A percentile compares a stretch with the other conserved stretches of the same genome.
phyloP scores from a whole-genome alignment of 2,113 vertebrate genomes.

The Melanerpes formicivorus region DNA sequence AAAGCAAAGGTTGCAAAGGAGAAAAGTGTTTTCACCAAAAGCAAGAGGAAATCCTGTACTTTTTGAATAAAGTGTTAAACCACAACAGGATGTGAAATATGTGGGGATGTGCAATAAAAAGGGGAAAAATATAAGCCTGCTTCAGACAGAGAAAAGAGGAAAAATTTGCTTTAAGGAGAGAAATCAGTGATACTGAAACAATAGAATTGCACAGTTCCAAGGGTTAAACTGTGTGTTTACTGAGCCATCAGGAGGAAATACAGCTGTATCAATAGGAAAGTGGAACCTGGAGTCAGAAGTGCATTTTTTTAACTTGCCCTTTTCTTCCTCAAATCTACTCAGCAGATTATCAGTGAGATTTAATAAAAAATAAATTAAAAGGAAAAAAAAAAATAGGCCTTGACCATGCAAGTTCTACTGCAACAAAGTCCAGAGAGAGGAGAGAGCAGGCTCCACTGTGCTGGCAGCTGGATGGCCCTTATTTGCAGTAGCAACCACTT shows the following conservation, averaged over 20 bases:
- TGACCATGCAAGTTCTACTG: neutral
- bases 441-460: neutral
- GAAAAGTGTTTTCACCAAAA: neutral
- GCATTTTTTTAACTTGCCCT: constrained; percentile 5
- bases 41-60: neutral
- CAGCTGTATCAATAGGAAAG: constrained; percentile 65
- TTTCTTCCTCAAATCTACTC: neutral
- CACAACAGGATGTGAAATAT: neutral
- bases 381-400: neutral
- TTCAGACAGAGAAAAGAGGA: neutral
- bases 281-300: constrained; percentile 4
- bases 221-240: constrained; percentile 1
- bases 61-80: neutral
- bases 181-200: neutral
- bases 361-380: too few species aligned
- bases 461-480: neutral
- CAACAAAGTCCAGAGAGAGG: neutral
- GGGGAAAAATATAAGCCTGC: neutral
- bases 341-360: neutral
- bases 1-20: neutral
- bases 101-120: neutral
- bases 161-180: neutral
- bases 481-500: neutral
- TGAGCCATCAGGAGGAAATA: neutral
- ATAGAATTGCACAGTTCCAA: neutral